Evolutionary conservation across 2,113 vertebrate species (phyloP).

Genomic region (Phyllostomus hastatus): DNA sequence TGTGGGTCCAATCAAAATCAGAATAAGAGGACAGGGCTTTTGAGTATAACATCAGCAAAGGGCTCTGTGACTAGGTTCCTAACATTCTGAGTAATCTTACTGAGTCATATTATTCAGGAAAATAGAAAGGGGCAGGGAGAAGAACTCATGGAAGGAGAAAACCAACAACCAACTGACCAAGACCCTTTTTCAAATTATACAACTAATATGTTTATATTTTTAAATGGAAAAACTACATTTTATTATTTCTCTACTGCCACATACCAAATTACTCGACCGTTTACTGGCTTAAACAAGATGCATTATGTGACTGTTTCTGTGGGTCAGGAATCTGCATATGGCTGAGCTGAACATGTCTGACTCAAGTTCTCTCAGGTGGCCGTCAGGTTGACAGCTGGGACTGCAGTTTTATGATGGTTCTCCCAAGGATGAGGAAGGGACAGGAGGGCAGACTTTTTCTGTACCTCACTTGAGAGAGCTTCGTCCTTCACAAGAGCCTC

Average conservation of each 20-base stretch:
- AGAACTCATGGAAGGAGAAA: neutral
- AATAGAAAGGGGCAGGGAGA: neutral
- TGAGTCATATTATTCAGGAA: neutral
- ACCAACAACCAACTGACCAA: neutral
- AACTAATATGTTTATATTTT: neutral
- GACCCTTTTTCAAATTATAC: neutral
- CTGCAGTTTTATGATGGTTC: neutral
- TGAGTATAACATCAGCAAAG: neutral
- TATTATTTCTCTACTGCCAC: neutral
- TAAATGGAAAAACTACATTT: neutral
- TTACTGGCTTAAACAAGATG: neutral
- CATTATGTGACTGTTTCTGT: neutral
- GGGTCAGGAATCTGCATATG: neutral
- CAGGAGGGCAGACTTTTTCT: neutral
- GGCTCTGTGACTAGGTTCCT: neutral
- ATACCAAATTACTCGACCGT: neutral
- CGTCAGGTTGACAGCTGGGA: neutral
- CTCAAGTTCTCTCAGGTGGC: neutral
- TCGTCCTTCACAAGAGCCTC: neutral
- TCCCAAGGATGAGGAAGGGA: accelerated
- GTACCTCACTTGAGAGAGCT: accelerated
- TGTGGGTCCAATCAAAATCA: neutral
- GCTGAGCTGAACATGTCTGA: neutral
- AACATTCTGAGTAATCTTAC: neutral
- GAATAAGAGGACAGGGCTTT: neutral